phyloP scores from a whole-genome alignment of 1,140 invertebrate species.

The Whitmania pigra region DNA sequence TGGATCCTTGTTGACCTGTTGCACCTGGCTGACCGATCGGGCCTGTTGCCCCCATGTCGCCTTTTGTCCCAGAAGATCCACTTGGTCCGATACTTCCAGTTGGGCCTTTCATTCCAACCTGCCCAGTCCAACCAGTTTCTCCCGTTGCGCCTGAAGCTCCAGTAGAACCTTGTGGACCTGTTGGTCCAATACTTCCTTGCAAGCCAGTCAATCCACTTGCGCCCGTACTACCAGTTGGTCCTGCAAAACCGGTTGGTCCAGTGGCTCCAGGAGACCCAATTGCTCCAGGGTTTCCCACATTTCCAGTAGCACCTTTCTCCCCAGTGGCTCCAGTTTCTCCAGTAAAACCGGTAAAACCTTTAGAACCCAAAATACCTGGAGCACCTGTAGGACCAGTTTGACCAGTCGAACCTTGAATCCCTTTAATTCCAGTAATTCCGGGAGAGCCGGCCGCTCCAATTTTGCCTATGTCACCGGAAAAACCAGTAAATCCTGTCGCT shows the following conservation, averaged over 20 bases:
- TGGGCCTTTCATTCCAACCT: neutral
- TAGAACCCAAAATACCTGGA: neutral
- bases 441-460: neutral
- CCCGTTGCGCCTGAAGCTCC: slow-evolving; percentile 8
- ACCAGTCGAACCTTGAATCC: slow-evolving; percentile 12
- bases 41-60: slow-evolving; percentile 13
- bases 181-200: slow-evolving; percentile 6
- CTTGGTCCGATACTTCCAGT: slow-evolving; percentile 3
- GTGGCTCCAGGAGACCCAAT: neutral
- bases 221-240: slow-evolving; percentile 2
- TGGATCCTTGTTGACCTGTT: slow-evolving; percentile 15
- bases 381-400: slow-evolving; percentile 10
- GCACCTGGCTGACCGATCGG: neutral
- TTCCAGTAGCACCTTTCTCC: neutral
- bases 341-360: neutral
- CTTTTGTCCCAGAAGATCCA: neutral
- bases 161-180: slow-evolving; percentile 9
- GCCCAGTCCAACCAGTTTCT: neutral
- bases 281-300: neutral
- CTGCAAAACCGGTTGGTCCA: slow-evolving; percentile 9
- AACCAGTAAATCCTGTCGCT: slow-evolving; percentile 2
- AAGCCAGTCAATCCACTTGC: slow-evolving; percentile 1
- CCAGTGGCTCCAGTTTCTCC: slow-evolving; percentile 19
- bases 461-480: neutral
- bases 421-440: slow-evolving; percentile 14